Evolutionary conservation across 2,113 vertebrate species (phyloP).

Genomic region (Bufo gargarizans): DNA sequence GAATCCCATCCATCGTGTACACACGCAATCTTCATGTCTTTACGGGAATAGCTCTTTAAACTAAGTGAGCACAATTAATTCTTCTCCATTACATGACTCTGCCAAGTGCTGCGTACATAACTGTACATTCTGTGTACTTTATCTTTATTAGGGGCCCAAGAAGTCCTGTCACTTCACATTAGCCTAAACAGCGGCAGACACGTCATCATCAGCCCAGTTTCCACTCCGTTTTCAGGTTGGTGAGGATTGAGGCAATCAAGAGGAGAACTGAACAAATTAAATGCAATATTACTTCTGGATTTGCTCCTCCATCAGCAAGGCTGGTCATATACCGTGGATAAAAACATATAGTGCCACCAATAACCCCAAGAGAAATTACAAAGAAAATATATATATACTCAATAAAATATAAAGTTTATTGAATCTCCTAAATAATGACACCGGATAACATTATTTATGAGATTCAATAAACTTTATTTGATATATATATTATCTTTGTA

Average conservation of each 20-base stretch:
- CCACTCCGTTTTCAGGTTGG: neutral
- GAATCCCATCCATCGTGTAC: neutral
- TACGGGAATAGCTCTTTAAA: neutral
- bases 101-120: neutral
- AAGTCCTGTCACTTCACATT: constrained; percentile 24
- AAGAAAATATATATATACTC: too few relatives aligned
- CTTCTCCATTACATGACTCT: neutral
- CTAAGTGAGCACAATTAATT: neutral
- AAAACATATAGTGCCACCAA: too few relatives aligned
- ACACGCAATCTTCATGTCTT: neutral
- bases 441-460: too few relatives aligned
- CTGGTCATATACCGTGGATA: too few relatives aligned
- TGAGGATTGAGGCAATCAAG: neutral
- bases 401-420: too few relatives aligned
- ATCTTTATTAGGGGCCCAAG: neutral
- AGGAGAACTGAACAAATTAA: neutral
- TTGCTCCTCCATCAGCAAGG: neutral
- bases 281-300: neutral
- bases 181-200: constrained; percentile 19
- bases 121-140: neutral
- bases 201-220: neutral
- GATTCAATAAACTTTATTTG: too few relatives aligned
- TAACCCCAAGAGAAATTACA: too few relatives aligned
- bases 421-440: too few relatives aligned
- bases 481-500: too few relatives aligned